These are phyloP conservation scores for Coenobita brevimanus DNA, from an alignment of 1,140 invertebrate species.

Conservation along the genomic window DNA sequence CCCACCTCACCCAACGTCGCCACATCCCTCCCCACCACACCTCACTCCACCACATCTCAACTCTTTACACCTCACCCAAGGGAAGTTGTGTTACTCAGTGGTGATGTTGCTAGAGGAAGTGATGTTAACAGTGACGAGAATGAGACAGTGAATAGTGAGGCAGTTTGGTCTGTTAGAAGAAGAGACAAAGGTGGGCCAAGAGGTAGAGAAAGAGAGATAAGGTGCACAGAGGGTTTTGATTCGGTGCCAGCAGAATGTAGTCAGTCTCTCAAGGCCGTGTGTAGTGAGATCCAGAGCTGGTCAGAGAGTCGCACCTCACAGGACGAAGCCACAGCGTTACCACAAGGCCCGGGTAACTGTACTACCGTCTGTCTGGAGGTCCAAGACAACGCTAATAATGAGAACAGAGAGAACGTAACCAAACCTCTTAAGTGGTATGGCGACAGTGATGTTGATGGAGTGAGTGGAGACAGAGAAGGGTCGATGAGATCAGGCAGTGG, in stretches of 20 bases:
- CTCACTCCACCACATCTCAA: background rate
- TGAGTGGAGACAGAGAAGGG: background rate
- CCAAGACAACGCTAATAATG: background rate
- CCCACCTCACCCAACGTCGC: background rate
- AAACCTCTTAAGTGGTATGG: background rate
- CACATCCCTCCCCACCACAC: background rate
- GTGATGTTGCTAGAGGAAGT: too few relatives aligned
- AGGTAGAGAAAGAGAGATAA: too few relatives aligned
- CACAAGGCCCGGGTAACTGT: background rate
- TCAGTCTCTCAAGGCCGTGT: too few relatives aligned
- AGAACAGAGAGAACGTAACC: constrained; percentile 15
- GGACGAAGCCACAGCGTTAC: background rate
- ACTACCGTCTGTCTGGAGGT: background rate
- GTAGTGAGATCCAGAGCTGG: too few relatives aligned
- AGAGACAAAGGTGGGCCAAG: too few relatives aligned
- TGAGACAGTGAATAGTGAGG: too few relatives aligned
- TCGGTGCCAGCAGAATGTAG: too few relatives aligned
- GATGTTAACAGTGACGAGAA: too few relatives aligned
- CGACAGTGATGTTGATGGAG: background rate
- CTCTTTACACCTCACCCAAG: background rate
- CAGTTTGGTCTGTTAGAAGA: too few relatives aligned
- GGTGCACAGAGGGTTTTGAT: too few relatives aligned
- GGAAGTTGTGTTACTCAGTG: too few relatives aligned
- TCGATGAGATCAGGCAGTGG: constrained; percentile 1
- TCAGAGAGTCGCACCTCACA: too few relatives aligned